Conservation (phyloP, 2,888 invertebrate species). For the Eristalis intricaria region DNA sequence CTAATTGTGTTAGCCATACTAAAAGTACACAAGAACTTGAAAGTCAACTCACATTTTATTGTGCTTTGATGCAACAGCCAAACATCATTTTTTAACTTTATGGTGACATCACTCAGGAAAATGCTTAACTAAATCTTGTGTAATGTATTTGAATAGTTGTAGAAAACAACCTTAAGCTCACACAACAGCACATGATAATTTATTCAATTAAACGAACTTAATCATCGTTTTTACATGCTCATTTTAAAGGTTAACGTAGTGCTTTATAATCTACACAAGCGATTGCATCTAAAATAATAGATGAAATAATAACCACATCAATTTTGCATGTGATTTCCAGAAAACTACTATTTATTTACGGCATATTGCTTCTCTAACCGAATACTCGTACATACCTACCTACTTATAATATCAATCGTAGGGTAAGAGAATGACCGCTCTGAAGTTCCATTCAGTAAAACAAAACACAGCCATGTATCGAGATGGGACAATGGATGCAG, state of each 20-base stretch:
- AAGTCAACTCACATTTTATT: no score
- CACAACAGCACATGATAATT: background rate
- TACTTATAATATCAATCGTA: background rate
- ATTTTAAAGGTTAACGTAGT: slow-evolving; percentile 1
- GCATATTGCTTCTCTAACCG: background rate
- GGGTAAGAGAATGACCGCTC: background rate
- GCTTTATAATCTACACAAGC: background rate
- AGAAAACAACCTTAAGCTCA: background rate
- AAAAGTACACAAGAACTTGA: no score
- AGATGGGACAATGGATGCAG: slow-evolving; percentile 36
- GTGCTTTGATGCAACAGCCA: no score
- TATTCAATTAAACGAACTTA: background rate
- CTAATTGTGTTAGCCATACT: no score
- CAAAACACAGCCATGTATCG: slow-evolving; percentile 24
- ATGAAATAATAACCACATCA: slow-evolving; percentile 24
- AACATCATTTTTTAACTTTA: no score
- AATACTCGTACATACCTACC: background rate
- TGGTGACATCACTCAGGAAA: no score
- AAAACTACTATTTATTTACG: background rate
- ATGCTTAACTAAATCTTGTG: no score
- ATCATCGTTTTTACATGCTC: background rate
- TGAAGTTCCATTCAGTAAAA: slow-evolving; percentile 51
- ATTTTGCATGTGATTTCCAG: slow-evolving; percentile 31
- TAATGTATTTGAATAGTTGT: background rate
- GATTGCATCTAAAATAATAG: slow-evolving; percentile 16